These are phyloP conservation scores for Cephus pulcher DNA, from an alignment of 2,888 invertebrate genomes.

Conservation along the genomic window DNA sequence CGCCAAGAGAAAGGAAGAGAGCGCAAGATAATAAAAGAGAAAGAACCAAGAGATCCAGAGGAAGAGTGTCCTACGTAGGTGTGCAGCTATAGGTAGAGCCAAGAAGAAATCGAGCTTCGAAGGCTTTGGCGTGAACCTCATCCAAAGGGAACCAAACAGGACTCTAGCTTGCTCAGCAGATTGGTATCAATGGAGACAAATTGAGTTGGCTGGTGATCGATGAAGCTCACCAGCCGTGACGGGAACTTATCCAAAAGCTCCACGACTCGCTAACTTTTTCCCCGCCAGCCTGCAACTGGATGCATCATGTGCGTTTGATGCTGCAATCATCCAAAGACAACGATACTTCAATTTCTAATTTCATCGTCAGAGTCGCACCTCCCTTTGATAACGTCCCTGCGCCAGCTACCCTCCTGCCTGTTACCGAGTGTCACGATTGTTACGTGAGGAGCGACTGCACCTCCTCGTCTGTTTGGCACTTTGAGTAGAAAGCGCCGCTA, in stretches of 20 bases:
- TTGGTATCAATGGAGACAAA: slow-evolving; percentile 66
- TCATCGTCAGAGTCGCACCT: too few relatives aligned
- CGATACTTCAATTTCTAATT: not conserved
- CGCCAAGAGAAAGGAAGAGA: slow-evolving; percentile 27
- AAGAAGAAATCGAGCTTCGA: not conserved
- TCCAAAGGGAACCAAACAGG: not conserved
- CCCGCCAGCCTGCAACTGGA: not conserved
- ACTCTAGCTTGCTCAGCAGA: slow-evolving; percentile 59
- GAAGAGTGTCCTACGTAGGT: not conserved
- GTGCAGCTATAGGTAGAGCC: not conserved
- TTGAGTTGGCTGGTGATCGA: slow-evolving; percentile 65
- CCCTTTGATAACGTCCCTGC: too few relatives aligned
- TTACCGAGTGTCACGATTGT: too few relatives aligned
- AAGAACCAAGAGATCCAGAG: not conserved
- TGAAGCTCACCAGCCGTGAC: slow-evolving; percentile 62
- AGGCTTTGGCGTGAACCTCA: slow-evolving; percentile 2
- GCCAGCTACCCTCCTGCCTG: too few relatives aligned
- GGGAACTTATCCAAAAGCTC: slow-evolving; percentile 25
- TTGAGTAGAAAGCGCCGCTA: not conserved
- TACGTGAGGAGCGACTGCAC: not conserved
- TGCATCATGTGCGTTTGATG: not conserved
- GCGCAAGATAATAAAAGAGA: not conserved
- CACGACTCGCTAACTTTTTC: not conserved
- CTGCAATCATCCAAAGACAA: not conserved
- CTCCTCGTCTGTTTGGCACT: not conserved